Evolutionary conservation across 2,888 invertebrate genomes (phyloP).

Genomic region (Alloscopus bannaensis): DNA sequence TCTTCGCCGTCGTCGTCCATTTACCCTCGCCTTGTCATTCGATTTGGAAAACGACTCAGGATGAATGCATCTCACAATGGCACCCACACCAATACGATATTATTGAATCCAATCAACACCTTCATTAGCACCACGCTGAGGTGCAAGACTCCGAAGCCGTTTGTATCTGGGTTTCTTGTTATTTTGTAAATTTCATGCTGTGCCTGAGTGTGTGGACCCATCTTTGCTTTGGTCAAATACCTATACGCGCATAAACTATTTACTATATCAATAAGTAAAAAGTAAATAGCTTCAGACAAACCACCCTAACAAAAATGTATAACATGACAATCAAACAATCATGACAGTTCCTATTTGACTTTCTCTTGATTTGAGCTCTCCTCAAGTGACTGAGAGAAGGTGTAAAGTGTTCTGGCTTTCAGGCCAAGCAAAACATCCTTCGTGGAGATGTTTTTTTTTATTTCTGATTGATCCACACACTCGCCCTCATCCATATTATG

Average conservation of each 20-base stretch:
- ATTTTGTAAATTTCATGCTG: conserved; percentile 17
- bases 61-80: conserved; percentile 45
- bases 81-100: conserved; percentile 46
- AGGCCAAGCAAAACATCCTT: too few relatives aligned
- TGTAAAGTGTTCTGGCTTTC: too few relatives aligned
- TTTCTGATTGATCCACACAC: too few relatives aligned
- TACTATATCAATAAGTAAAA: too few relatives aligned
- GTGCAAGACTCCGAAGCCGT: background rate
- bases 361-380: too few relatives aligned
- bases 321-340: conserved; percentile 35
- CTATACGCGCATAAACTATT: background rate
- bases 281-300: conserved; percentile 11
- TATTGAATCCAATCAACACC: conserved; percentile 48
- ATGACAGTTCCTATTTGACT: conserved; percentile 49
- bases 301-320: conserved; percentile 42
- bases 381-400: too few relatives aligned
- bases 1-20: conserved; percentile 21
- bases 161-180: too few relatives aligned
- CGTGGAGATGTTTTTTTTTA: too few relatives aligned
- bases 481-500: too few relatives aligned
- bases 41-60: conserved; percentile 43
- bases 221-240: conserved; percentile 1
- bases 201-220: background rate
- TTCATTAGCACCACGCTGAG: conserved; percentile 42
- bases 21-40: conserved; percentile 51